These are phyloP conservation scores for Muricea muricata DNA, from an alignment of 92 coral and sea anemone species.

Conservation along the genomic window DNA sequence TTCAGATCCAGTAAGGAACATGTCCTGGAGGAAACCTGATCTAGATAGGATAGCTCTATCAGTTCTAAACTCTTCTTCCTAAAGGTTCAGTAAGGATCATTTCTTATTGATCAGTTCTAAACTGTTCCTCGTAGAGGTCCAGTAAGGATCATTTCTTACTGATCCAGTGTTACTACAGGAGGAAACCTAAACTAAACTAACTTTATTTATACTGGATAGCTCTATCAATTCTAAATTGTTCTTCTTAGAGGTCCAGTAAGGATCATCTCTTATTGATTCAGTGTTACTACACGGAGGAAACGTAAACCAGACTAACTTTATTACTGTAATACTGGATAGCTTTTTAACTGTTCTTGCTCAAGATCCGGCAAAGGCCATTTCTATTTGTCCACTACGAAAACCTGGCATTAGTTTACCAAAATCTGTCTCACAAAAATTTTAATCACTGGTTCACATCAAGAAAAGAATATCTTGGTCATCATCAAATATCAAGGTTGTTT, in stretches of 20 bases:
- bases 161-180: neutral
- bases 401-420: no score
- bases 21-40: no score
- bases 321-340: neutral
- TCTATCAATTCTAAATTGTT: neutral
- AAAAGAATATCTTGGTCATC: no score
- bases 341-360: neutral
- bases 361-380: neutral
- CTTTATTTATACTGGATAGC: slow-evolving; percentile 1
- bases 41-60: no score
- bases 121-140: neutral
- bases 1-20: no score
- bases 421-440: no score
- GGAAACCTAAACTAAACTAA: neutral
- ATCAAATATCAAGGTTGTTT: neutral
- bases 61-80: neutral
- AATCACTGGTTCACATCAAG: no score
- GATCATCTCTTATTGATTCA: neutral
- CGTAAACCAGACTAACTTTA: neutral
- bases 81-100: neutral
- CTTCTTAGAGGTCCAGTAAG: neutral
- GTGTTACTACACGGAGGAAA: neutral
- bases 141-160: neutral
- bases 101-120: neutral
- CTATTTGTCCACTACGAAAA: no score